Base-by-base conservation (phyloP, 2,113 vertebrate species). In the Columba janthina region DNA sequence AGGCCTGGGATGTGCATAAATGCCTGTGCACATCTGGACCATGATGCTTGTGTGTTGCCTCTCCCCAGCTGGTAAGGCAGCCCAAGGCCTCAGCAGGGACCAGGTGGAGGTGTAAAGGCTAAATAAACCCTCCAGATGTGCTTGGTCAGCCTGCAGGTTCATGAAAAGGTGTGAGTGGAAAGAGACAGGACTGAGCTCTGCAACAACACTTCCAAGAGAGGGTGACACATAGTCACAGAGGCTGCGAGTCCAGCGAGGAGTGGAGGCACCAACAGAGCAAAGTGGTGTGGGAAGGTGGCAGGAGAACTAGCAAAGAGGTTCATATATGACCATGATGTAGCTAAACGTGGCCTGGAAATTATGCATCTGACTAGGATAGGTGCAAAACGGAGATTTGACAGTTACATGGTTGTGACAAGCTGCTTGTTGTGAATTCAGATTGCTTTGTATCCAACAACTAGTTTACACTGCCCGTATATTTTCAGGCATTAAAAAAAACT, bases 181-280 rank as follows among this genome's bases (percentile, higher is more conserved):
- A 74, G 26, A 22, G 48, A 18, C 15, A 73, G 20, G 20, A 40
- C 1, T 25, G 81, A 85, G 22, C 21, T 78, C 34, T 74, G 51
- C 19, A 51, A 5, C 11, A 19, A 4, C 32, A 4, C 16, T 78
- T 56, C 28, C 25, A 32, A 36, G 9, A 29, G 32, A 69, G 85
- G 40, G 44, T 44, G 50, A 18, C 8, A 1, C 0, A 0, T 17
- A 22, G 16, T 32, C 50, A 12, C 0, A 0, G 6, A 40, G 61
- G 24, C 31, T 19, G 42, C 24, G 57, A 57, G 29, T 46, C 78
- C 75, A 67, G 24, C 1, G 2, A 42, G 36, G 15, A 73, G 6
- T 4, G 1, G 48, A 74, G 25, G 32, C 40, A 73, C 3, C 32
- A 53, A 16, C 3, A 2, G 31, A 75, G 51, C 25, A 38, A 72